These are phyloP conservation scores for Todus mexicanus DNA, from an alignment of 2,797 vertebrate species.

Conservation along the genomic window DNA sequence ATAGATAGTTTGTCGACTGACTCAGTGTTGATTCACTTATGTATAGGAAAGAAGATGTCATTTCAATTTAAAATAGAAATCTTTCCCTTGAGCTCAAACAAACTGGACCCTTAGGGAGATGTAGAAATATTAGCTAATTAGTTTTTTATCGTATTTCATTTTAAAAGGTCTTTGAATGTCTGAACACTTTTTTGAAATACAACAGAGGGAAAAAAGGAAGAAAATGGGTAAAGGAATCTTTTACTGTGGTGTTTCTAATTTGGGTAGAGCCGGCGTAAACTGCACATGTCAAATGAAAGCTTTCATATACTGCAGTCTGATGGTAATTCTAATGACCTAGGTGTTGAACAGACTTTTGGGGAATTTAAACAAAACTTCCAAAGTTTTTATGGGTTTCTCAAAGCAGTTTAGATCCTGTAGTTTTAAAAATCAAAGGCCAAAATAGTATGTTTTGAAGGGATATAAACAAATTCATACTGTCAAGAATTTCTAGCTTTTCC, in stretches of 20 bases:
- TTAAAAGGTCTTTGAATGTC: background rate
- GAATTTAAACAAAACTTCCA: background rate
- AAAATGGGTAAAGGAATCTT: background rate
- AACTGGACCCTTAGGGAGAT: background rate
- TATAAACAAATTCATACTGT: background rate
- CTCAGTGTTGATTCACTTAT: background rate
- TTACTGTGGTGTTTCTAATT: background rate
- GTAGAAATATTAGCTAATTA: background rate
- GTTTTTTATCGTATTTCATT: background rate
- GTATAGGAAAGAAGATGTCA: background rate
- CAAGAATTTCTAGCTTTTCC: background rate
- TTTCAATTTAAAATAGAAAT: background rate
- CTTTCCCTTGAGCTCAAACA: background rate
- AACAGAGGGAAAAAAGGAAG: accelerated
- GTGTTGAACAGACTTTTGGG: background rate
- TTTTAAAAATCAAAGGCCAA: background rate
- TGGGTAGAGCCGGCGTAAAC: background rate
- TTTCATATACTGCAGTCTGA: background rate
- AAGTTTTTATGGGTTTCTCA: background rate
- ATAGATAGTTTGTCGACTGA: background rate
- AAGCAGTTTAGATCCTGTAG: background rate
- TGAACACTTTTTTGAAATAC: background rate
- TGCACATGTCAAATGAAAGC: background rate
- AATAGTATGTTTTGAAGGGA: background rate
- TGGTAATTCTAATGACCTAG: background rate